Base-by-base conservation (phyloP, 1,140 invertebrate genomes). In the Macrobrachium rosenbergii region DNA sequence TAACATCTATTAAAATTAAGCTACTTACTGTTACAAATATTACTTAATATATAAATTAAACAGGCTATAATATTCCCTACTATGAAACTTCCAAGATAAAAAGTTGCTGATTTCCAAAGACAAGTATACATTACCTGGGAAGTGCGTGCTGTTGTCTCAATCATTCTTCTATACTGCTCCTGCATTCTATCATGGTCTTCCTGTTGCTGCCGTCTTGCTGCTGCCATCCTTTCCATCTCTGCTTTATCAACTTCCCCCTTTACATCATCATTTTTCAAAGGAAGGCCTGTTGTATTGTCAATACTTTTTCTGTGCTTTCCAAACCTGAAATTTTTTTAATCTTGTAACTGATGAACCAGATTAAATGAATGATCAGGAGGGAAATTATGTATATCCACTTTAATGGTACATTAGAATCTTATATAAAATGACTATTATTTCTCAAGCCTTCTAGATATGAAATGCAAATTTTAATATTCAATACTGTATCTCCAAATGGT, bases 261-360 rank as follows among this genome's bases (percentile, higher is more conserved):
- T 12, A 69, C 62, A 52, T 81, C 52, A 12, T 84, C 82, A 72
- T 60, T 23, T 58, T 81, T 64, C n/a, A 64, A 17, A 28, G 73
- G 78, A 91, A 91, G 90, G 92, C 92, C 45, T 91, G 90, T 90
- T 92, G 92, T 11, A 90, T 87, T 91, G 59, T 92, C 93, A 76
- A 90, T 80, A n/a, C 95, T 94, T 91, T 96, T 96, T 83, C 95
- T 92, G 90, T 96, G 95, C 91, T 96, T 96, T 21, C 95, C 96
- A 92, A 96, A 96, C 91, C 93, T 94, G 82, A 80, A 58, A 37
- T 10, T 58, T 58, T 21, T 17, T 73, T 19, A 52, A 10, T 17
- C 16, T 43, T 7, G 17, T n/a, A 52, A 63, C 5, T 23, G n/a
- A 58, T 28, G 17, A 80, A 59, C 17, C 16, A n/a, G 17, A 59